Percentiles rank a stretch among this genome's conserved stretches.
These are phyloP conservation scores for Plectus sambesii DNA, from an alignment of 1,140 invertebrate genomes.

Conservation along the genomic window DNA sequence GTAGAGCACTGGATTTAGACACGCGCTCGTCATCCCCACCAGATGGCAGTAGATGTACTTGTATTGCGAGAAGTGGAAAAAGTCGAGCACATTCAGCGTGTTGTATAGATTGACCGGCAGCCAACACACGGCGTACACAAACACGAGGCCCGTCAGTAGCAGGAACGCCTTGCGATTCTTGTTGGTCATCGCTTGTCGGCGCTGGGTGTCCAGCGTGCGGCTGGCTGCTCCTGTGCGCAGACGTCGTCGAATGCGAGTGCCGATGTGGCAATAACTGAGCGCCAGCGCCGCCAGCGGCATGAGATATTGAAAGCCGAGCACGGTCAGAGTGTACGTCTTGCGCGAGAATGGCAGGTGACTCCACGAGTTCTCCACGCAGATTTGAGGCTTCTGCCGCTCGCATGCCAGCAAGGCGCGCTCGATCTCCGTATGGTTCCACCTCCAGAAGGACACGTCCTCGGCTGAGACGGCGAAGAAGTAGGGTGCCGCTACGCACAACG, in stretches of 20 bases:
- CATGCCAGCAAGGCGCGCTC: constrained; percentile 35
- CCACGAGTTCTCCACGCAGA: constrained; percentile 38
- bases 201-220: constrained; percentile 28
- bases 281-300: constrained; percentile 37
- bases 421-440: too few species aligned
- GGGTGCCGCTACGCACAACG: constrained; percentile 38
- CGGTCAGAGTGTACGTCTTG: constrained; percentile 35
- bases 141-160: constrained; percentile 33
- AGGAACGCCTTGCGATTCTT: constrained; percentile 33
- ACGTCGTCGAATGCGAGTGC: constrained; percentile 38
- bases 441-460: too few species aligned
- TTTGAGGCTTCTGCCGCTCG: constrained; percentile 30
- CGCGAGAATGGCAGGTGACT: constrained; percentile 34
- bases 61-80: constrained; percentile 44
- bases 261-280: constrained; percentile 43
- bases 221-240: constrained; percentile 14
- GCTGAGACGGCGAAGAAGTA: constrained; percentile 40
- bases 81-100: constrained; percentile 39
- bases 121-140: constrained; percentile 41
- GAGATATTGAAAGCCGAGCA: constrained; percentile 42
- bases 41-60: constrained; percentile 43
- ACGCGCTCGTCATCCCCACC: constrained; percentile 41
- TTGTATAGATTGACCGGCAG: constrained; percentile 43
- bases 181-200: constrained; percentile 20
- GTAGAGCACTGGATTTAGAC: constrained; percentile 41